phyloP scores from a whole-genome alignment of 2,888 invertebrate genomes.

The Microplitis manilae region DNA sequence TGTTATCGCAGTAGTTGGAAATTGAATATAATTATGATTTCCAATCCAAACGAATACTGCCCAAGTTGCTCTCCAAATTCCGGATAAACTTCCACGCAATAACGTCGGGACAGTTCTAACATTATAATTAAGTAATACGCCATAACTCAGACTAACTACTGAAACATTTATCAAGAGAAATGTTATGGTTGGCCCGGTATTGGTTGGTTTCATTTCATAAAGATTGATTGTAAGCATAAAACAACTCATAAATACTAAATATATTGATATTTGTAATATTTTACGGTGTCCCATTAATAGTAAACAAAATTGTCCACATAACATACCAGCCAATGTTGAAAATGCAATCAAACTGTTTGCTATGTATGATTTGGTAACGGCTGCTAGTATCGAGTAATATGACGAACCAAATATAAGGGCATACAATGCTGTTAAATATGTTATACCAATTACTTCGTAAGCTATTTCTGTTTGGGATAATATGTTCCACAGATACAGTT shows the following conservation, averaged over 20 bases:
- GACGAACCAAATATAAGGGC: constrained; percentile 50
- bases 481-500: constrained; percentile 46
- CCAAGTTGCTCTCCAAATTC: constrained; percentile 50
- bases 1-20: constrained; percentile 44
- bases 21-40: constrained; percentile 47
- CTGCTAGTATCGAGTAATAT: constrained; percentile 45
- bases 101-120: constrained; percentile 51
- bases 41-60: constrained; percentile 50
- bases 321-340: constrained; percentile 45
- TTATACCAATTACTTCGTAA: constrained; percentile 49
- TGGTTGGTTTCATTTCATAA: constrained; percentile 43
- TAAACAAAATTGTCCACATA: constrained; percentile 49
- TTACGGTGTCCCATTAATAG: constrained; percentile 50
- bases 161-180: constrained; percentile 46
- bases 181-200: constrained; percentile 49
- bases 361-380: constrained; percentile 44
- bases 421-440: constrained; percentile 48
- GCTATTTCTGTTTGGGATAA: constrained; percentile 48
- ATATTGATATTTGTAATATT: constrained; percentile 46
- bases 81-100: constrained; percentile 48
- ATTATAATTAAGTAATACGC: constrained; percentile 51
- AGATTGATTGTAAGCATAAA: constrained; percentile 45
- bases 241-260: constrained; percentile 48
- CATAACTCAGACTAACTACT: constrained; percentile 50
- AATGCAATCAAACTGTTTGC: constrained; percentile 44